Evolutionary conservation across 2,888 invertebrate genomes (phyloP), one percentile per base, ranked within the genome.

Genomic region (Hedya salicella): DNA sequence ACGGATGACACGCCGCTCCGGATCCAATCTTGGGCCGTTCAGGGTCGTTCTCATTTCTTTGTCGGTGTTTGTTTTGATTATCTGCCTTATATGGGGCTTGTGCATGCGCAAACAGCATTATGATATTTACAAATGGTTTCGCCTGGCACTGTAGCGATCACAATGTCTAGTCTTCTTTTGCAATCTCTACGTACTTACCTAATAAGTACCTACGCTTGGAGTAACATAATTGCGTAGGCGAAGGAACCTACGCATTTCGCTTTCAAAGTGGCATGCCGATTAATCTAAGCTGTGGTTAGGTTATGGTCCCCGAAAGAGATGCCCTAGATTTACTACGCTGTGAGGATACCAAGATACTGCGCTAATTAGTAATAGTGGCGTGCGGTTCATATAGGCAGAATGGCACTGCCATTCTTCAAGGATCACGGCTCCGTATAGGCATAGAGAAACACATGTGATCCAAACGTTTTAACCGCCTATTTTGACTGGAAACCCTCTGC

Each of bases 1-100:
- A 62, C 62, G 56, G 42, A 60, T 60, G 69, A 69, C 67, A 67
- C 62, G 67, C 49, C 65, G 62, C 70, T 74, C 72, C 73, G 74
- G 75, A 73, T 74, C 72, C 68, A 70, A 74, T 76, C 70, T 74
- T 68, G 70, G 72, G 77, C 77, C 75, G 76, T n/a, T n/a, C n/a
- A n/a, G n/a, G n/a, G n/a, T n/a, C n/a, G n/a, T 74, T 71, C 75
- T 72, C 72, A 69, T 76, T 76, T 69, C 73, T 72, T 70, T 63
- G 62, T 71, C 61, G 46, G 56, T 68, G 63, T 70, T 75, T 73
- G 74, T 69, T 59, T 70, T 74, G 50, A 61, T 66, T 66, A 66
- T 66, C 60, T 19, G 48, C 54, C 54, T 66, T 66, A 54, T 48
- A 60, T 19, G 59, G 40, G 39, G 32, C 48, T 21, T 49, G 40